phyloP scores from a whole-genome alignment of 2,797 vertebrate genomes.

The Acipenser ruthenus region DNA sequence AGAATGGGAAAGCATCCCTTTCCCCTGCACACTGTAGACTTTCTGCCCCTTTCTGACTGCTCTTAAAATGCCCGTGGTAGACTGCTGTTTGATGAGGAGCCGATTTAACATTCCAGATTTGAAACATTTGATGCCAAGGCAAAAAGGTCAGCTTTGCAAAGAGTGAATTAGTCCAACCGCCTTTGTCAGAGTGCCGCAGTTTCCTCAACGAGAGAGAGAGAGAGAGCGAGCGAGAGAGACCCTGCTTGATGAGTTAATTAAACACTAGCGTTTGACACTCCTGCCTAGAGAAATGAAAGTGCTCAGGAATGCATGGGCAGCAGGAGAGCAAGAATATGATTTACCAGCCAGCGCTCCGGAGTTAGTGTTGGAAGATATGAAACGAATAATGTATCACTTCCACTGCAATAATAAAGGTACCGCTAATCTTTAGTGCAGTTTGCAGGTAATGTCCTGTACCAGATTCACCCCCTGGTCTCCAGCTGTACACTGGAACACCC shows the following conservation, averaged over 20 bases:
- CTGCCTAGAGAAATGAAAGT: not conserved
- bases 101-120: slow-evolving; percentile 23
- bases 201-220: slow-evolving; percentile 14
- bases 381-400: too few relatives aligned
- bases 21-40: not conserved
- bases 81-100: slow-evolving; percentile 15
- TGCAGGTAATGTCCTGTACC: too few relatives aligned
- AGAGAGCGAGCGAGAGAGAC: slow-evolving; percentile 17
- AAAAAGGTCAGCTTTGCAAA: slow-evolving; percentile 35
- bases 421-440: too few relatives aligned
- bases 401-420: too few relatives aligned
- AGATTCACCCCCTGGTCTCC: too few relatives aligned
- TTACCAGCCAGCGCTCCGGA: too few relatives aligned
- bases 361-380: too few relatives aligned
- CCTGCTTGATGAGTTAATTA: not conserved
- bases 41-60: not conserved
- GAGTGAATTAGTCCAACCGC: slow-evolving; percentile 38
- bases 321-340: too few relatives aligned
- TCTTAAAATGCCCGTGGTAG: slow-evolving; percentile 18
- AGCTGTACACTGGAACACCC: too few relatives aligned
- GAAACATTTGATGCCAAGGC: slow-evolving; percentile 17
- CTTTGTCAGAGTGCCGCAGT: slow-evolving; percentile 29
- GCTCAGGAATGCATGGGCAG: not conserved
- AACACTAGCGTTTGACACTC: not conserved
- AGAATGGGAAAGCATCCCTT: not conserved